phyloP scores from a whole-genome alignment of 2,797 vertebrate genomes.

The Sebastes diploproa region DNA sequence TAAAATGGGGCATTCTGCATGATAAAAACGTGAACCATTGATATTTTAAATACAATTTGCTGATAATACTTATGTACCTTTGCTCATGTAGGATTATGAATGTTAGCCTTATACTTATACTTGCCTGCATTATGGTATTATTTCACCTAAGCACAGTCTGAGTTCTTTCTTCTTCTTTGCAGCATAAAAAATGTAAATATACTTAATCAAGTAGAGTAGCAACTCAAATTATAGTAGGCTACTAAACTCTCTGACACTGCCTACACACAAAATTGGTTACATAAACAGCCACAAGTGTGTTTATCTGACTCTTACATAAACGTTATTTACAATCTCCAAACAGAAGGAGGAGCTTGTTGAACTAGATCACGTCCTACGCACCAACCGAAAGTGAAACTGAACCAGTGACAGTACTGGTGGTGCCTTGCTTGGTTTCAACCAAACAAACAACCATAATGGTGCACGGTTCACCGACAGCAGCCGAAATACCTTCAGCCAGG shows the following conservation, averaged over 20 bases:
- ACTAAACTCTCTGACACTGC: background rate
- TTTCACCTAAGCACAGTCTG: background rate
- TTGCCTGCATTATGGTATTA: background rate
- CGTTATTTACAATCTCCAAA: background rate
- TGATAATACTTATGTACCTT: background rate
- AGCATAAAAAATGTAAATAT: background rate
- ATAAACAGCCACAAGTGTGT: background rate
- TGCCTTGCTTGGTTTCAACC: background rate
- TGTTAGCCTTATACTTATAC: background rate
- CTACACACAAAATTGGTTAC: too few relatives aligned
- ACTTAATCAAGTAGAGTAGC: background rate
- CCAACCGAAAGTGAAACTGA: conserved; percentile 51
- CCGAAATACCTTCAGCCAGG: background rate
- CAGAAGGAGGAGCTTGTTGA: background rate
- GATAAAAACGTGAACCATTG: too few relatives aligned
- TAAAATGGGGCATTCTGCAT: too few relatives aligned
- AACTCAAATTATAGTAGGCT: background rate
- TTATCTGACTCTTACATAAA: background rate
- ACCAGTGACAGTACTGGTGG: background rate
- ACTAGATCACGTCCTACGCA: accelerated
- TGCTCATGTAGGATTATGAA: background rate
- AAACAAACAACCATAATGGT: conserved; percentile 24
- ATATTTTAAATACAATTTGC: background rate
- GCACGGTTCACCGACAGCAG: background rate
- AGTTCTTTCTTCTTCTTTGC: background rate